Evolutionary conservation across 1,140 invertebrate genomes (phyloP), one percentile per base, ranked within the genome.

Genomic region (Agrypnia vestita): DNA sequence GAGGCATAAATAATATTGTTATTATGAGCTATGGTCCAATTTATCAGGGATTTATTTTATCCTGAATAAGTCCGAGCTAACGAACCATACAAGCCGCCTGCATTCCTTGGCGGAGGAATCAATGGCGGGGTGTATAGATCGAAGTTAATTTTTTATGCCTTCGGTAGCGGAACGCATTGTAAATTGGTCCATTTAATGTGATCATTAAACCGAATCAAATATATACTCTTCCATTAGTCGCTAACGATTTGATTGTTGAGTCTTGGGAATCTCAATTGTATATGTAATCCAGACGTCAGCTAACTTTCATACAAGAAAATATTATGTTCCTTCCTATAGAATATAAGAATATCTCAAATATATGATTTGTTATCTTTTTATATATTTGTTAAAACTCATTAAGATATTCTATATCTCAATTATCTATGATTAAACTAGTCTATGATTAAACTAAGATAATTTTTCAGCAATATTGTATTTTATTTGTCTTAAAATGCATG

Each of bases 161-260:
- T 44, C 81, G 53, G 81, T 79, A 82, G 81, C 78, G 21, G 59
- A 76, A 25, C 61, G 73, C 67, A 72, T 51, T 77, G 78, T 82
- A 82, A 78, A 82, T 80, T 80, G 81, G 77, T 74, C 75, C 81
- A 80, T 78, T 82, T 78, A 78, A 80, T 80, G 81, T 62, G 72
- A 47, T 69, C 81, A 82, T 82, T 82, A 82, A 80, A 64, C 67
- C 78, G 81, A 80, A 82, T 82, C 74, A 82, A 82, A 80, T 56
- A 69, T 56, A 75, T 71, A 75, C 78, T 59, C 81, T 69, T 78
- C 78, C 78, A 80, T 82, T 82, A 80, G 73, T 62, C 64, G 69
- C 75, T 81, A 82, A 80, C 78, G 78, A 80, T 74, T 49, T 53
- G 81, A 82, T 82, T 80, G 64, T 69, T 69, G 64, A 46, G 44